Conservation (phyloP, 2,113 vertebrate genomes). For the Hypomesus transpacificus region DNA sequence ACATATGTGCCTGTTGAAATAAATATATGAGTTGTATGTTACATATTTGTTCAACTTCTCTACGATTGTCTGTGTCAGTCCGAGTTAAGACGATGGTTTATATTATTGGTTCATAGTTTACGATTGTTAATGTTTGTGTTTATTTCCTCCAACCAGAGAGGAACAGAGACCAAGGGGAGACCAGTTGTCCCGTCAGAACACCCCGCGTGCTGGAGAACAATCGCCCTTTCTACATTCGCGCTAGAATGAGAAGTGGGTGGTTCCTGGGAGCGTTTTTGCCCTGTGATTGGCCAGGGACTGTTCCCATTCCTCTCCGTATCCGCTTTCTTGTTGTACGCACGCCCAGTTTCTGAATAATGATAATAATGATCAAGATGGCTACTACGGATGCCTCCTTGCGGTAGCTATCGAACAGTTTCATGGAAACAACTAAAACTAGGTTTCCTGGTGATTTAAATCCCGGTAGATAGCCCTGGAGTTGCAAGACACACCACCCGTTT, state of each 20-base stretch:
- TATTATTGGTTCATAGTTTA: too few relatives aligned
- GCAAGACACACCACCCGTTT: conserved; percentile 38
- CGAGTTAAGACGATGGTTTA: too few relatives aligned
- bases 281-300: conserved; percentile 53
- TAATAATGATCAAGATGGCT: conserved; percentile 77
- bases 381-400: conserved; percentile 59
- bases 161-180: not conserved
- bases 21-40: not conserved
- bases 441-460: conserved; percentile 42
- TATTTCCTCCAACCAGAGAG: too few relatives aligned
- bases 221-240: conserved; percentile 57
- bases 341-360: conserved; percentile 69
- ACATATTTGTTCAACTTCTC: too few relatives aligned
- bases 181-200: conserved; percentile 4
- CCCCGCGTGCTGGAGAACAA: conserved; percentile 50
- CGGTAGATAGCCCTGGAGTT: conserved; percentile 45
- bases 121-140: too few relatives aligned
- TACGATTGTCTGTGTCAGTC: too few relatives aligned
- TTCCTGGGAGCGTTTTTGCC: conserved; percentile 13
- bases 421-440: conserved; percentile 53
- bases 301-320: conserved; percentile 50
- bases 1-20: not conserved
- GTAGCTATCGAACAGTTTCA: conserved; percentile 59
- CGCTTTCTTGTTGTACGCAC: conserved; percentile 61
- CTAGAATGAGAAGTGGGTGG: conserved; percentile 58